A percentile compares a stretch with the other conserved stretches of the same genome.
phyloP scores from a whole-genome alignment of 1,140 invertebrate genomes.

The Schmidtea mediterranea region DNA sequence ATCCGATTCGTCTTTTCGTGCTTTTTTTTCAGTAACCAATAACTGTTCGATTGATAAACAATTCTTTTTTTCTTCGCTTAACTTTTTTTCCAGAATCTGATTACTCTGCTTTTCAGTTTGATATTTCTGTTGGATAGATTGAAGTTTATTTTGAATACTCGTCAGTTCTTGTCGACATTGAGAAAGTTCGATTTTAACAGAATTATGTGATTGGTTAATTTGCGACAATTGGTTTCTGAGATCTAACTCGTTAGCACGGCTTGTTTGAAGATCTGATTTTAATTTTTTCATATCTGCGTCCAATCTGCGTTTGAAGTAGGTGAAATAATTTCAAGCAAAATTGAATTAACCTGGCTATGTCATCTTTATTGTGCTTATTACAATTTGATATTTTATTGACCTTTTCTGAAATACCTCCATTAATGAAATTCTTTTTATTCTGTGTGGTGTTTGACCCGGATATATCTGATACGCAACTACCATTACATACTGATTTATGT shows the following conservation, averaged over 20 bases:
- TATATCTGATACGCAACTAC: not conserved
- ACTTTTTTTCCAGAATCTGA: too few species aligned
- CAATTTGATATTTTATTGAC: constrained; percentile 12
- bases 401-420: constrained; percentile 25
- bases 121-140: too few species aligned
- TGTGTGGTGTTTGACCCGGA: constrained; percentile 28
- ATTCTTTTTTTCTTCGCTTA: too few species aligned
- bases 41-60: too few species aligned
- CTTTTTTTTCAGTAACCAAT: too few species aligned
- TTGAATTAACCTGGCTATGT: constrained; percentile 30
- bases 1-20: too few species aligned
- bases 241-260: constrained; percentile 50
- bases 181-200: too few species aligned
- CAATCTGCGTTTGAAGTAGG: constrained; percentile 20
- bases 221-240: constrained; percentile 37
- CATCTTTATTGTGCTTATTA: constrained; percentile 32
- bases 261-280: constrained; percentile 41
- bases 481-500: too few species aligned
- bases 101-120: too few species aligned
- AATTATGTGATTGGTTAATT: constrained; percentile 28
- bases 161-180: too few species aligned
- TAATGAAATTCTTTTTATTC: constrained; percentile 25
- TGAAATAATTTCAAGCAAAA: not conserved
- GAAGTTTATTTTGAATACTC: too few species aligned
- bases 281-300: constrained; percentile 48